Evolutionary conservation across 2,888 invertebrate species (phyloP).

Genomic region (Pristionchus fissidentatus): DNA sequence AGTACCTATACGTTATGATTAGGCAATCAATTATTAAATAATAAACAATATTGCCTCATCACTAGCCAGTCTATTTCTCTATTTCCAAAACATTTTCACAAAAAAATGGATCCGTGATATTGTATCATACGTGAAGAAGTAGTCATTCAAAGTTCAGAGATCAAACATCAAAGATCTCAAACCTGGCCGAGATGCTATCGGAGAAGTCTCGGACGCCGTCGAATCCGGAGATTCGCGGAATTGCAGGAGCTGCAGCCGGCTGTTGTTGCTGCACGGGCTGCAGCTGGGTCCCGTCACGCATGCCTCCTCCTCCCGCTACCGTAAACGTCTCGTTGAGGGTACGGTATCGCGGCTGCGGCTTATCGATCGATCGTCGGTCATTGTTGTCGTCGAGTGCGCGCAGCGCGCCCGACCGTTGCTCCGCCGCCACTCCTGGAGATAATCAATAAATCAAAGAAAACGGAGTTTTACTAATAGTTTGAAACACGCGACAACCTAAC

Average conservation of each 20-base stretch:
- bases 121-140: too few relatives aligned
- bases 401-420: conserved; percentile 20
- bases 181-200: conserved; percentile 12
- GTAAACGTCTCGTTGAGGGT: conserved; percentile 29
- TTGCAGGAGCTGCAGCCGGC: not conserved
- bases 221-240: conserved; percentile 31
- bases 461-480: not conserved
- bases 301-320: not conserved
- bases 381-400: conserved; percentile 32
- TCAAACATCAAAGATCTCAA: not conserved
- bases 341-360: not conserved
- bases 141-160: not conserved
- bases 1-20: too few relatives aligned
- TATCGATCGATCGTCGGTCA: not conserved
- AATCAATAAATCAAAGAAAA: not conserved
- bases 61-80: too few relatives aligned
- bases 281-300: too few relatives aligned
- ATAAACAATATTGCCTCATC: too few relatives aligned
- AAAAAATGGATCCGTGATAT: too few relatives aligned
- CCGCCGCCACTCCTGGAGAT: conserved; percentile 10
- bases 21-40: too few relatives aligned
- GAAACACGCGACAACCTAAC: not conserved
- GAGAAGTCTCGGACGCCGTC: conserved; percentile 38
- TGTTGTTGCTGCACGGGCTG: too few relatives aligned
- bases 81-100: too few relatives aligned